phyloP scores from a whole-genome alignment of 2,797 vertebrate genomes.

The Hephaestus fuliginosus region DNA sequence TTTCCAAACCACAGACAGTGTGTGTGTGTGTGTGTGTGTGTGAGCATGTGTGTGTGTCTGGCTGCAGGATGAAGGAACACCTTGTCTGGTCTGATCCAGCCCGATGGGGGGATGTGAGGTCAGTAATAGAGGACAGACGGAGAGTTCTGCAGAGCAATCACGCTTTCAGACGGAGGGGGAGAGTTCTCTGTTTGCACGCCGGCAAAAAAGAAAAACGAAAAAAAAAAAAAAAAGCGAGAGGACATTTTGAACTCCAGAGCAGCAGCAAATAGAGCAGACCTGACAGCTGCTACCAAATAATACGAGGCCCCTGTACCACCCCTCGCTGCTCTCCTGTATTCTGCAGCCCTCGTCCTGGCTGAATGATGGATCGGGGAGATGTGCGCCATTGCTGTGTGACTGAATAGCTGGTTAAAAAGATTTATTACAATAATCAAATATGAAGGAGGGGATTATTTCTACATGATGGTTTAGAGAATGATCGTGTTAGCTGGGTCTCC shows the following conservation, averaged over 20 bases:
- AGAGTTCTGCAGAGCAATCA: slow-evolving; percentile 72
- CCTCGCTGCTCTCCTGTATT: slow-evolving; percentile 43
- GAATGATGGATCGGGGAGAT: slow-evolving; percentile 66
- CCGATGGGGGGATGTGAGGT: slow-evolving; percentile 63
- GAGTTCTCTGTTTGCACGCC: slow-evolving; percentile 59
- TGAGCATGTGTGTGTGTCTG: slow-evolving; percentile 6
- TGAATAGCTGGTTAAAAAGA: slow-evolving; percentile 81
- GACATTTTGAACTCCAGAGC: slow-evolving; percentile 60
- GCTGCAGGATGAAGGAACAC: slow-evolving; percentile 67
- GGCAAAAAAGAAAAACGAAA: neutral
- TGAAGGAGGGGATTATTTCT: slow-evolving; percentile 81
- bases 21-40: slow-evolving; percentile 6
- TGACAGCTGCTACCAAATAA: slow-evolving; percentile 62
- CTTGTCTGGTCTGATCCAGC: slow-evolving; percentile 70
- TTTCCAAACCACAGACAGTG: slow-evolving; percentile 44
- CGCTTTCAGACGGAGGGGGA: slow-evolving; percentile 49
- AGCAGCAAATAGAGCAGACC: slow-evolving; percentile 65
- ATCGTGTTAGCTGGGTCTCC: slow-evolving; percentile 80
- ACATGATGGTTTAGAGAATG: slow-evolving; percentile 81
- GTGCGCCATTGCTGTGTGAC: slow-evolving; percentile 65
- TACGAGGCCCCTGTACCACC: slow-evolving; percentile 28
- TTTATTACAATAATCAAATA: slow-evolving; percentile 84
- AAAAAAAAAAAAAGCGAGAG: slow-evolving; percentile 1
- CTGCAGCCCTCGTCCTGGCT: slow-evolving; percentile 41
- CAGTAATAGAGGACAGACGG: slow-evolving; percentile 74